Evolutionary conservation across 2,113 vertebrate genomes (phyloP).

Genomic region (Cyprinodon variegatus): DNA sequence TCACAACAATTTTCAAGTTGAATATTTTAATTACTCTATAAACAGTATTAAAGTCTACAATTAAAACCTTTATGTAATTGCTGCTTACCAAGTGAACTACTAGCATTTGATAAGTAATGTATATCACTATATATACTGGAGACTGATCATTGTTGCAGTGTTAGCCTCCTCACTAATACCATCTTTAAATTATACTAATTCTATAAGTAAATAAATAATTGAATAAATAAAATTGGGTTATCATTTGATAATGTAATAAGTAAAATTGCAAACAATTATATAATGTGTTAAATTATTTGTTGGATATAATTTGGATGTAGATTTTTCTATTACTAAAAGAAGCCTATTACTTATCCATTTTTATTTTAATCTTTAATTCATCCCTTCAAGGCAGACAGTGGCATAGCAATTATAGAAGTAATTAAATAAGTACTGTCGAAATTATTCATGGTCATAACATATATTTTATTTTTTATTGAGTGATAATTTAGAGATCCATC

Average conservation of each 20-base stretch:
- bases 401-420: too few relatives aligned
- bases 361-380: neutral
- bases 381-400: too few relatives aligned
- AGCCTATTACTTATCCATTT: neutral
- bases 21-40: too few relatives aligned
- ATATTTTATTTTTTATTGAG: too few relatives aligned
- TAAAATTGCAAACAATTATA: neutral
- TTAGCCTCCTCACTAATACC: neutral
- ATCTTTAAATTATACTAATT: neutral
- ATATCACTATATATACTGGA: neutral
- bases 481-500: too few relatives aligned
- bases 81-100: neutral
- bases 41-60: too few relatives aligned
- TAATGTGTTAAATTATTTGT: too few relatives aligned
- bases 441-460: too few relatives aligned
- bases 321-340: too few relatives aligned
- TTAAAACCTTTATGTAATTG: neutral
- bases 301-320: too few relatives aligned
- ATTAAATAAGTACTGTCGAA: too few relatives aligned
- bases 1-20: too few relatives aligned
- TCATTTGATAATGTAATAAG: neutral
- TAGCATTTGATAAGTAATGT: neutral
- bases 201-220: neutral
- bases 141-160: neutral
- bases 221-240: neutral